Base-by-base conservation (phyloP, 2,888 invertebrate species). In the Thysanoteuthis rhombus region DNA sequence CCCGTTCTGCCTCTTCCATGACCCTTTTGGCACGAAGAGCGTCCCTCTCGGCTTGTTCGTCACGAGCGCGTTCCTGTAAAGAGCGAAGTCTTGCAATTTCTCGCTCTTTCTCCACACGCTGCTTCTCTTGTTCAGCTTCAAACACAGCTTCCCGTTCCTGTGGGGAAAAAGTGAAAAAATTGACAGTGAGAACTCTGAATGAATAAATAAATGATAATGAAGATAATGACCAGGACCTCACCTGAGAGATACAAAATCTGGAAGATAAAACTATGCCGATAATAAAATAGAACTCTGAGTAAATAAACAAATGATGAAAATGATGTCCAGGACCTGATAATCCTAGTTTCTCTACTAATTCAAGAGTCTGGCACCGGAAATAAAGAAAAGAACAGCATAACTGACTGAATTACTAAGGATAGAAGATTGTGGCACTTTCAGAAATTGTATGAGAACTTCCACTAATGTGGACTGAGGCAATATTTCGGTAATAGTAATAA, bases 11-110 rank as follows among this genome's bases (percentile, higher is more conserved):
- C 94, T 97, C 96, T 94, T 97, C 97, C 94, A 97, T 96, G 22
- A 97, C 97, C 22, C 97, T 95, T 95, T 97, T 97, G 40, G 97
- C 97, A 40, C 97, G 95, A 93, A 97, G 95, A 3, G 96, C 96
- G 94, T 97, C 97, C 38, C 97, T 94, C 94, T 97, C 97, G 0
- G 97, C 97, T 94, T 97, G 97, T 94, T 97, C 97, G 94, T 97
- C 97, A 4, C 95, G 94, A 6, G 97, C 97, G 16, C 97, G 95
- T 94, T 97, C 97, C 95, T 97, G 97, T 93, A 96, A 94, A 1
- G 96, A 96, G 75, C 97, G 95, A 91, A 97, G 94, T 75, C 96
- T 94, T 16, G 97, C 97, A 5, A 96, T 96, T 94, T 97, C 97
- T 93, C 95, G 96, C 95, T 97, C 97, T 94, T 97, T 97, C 95